A percentile compares a stretch with the other conserved stretches of the same genome.
Evolutionary conservation across 2,888 invertebrate genomes (phyloP).

Genomic region (Mactromeris polynyma): DNA sequence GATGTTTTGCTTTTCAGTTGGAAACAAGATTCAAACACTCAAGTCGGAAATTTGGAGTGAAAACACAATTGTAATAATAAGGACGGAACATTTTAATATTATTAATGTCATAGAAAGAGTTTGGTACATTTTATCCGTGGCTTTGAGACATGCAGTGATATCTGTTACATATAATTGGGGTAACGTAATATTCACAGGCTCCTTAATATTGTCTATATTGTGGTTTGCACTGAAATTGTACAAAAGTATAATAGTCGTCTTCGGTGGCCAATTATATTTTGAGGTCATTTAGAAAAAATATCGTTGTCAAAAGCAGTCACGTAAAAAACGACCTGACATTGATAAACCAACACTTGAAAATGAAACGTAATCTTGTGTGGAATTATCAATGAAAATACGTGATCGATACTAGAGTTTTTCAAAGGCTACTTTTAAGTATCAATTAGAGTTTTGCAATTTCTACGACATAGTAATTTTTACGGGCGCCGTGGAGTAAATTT

Average conservation of each 20-base stretch:
- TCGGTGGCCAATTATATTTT: slow-evolving; percentile 9
- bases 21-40: too few species aligned
- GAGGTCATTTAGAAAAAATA: neutral
- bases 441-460: slow-evolving; percentile 29
- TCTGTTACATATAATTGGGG: neutral
- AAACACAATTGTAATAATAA: neutral
- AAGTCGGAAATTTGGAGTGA: too few species aligned
- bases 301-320: neutral
- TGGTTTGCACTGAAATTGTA: neutral
- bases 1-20: too few species aligned
- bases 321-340: slow-evolving; percentile 28
- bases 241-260: neutral
- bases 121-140: neutral
- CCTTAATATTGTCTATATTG: neutral
- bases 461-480: slow-evolving; percentile 10
- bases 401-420: slow-evolving; percentile 13
- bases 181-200: neutral
- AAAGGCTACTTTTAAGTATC: slow-evolving; percentile 33
- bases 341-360: slow-evolving; percentile 10
- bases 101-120: neutral
- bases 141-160: neutral
- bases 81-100: neutral
- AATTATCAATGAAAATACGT: slow-evolving; percentile 28
- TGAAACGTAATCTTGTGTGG: slow-evolving; percentile 15
- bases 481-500: slow-evolving; percentile 34